Base-by-base conservation (phyloP, 2,888 invertebrate genomes). In the Pherbina coryleti region DNA sequence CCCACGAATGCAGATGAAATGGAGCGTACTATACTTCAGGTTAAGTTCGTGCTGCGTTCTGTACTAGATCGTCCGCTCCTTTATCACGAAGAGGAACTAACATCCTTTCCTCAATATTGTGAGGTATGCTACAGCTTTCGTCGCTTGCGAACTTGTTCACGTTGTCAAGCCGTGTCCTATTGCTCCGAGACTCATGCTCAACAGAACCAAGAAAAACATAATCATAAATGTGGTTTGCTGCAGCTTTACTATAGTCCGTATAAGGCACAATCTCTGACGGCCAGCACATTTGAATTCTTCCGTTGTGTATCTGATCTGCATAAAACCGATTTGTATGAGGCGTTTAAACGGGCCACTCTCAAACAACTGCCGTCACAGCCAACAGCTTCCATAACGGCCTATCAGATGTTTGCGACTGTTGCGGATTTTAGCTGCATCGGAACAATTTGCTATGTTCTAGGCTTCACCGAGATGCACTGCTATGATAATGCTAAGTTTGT, bases 371-470 rank as follows among this genome's bases (percentile, higher is more conserved):
- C 81, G 1, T 9, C 70, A 3, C 67, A 81, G n/a, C 84, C 84
- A 0, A 84, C 82, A 34, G 73, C 73, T 8, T 81, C 53, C 8
- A 37, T 83, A 9, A 44, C 75, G 9, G 81, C 82, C 5, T 88
- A 85, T 81, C 82, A 85, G 62, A 49, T 79, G 8, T 87, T 86
- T 79, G 79, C 84, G 0, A 79, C 81, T 5, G 85, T 83, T 5
- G 84, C 86, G 5, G 84, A 84, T 11, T 88, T 86, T 25, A 88
- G 88, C 37, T 86, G 84, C 76, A 83, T 88, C 19, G 83, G 79
- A 19, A 85, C 85, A 14, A 79, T 88, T 60, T 84, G 86, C 9
- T 82, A 84, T 73, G 82, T 82, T 0, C 44, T 88, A 0, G 76
- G 80, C 1, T 69, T 83, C 19, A 71, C 82, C 0, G 31, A 83